Conservation (phyloP, 1,140 invertebrate genomes). For the Zaprionus davidi region DNA sequence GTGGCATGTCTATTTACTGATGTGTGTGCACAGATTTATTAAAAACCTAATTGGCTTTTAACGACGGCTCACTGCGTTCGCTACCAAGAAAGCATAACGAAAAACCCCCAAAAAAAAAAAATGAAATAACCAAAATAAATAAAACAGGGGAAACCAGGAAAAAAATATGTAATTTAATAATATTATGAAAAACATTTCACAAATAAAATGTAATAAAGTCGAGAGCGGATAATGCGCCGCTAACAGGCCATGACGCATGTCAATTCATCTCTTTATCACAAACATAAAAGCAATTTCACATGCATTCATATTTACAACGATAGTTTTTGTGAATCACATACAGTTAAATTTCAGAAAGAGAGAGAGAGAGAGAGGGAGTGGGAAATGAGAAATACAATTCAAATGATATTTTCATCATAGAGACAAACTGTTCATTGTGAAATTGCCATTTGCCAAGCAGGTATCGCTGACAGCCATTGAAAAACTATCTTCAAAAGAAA, state of each 20-base stretch:
- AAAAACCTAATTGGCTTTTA: constrained; percentile 43
- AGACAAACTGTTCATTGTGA: too few relatives aligned
- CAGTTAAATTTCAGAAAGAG: too few relatives aligned
- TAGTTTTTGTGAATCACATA: not conserved
- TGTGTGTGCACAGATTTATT: constrained; percentile 42
- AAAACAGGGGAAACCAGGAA: not conserved
- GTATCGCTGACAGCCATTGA: too few relatives aligned
- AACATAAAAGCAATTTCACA: not conserved
- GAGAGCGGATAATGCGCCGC: not conserved
- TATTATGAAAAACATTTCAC: not conserved
- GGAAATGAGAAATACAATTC: too few relatives aligned
- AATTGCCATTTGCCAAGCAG: too few relatives aligned
- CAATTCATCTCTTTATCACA: not conserved
- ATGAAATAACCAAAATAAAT: not conserved
- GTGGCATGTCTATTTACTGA: constrained; percentile 32
- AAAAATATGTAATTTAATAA: not conserved
- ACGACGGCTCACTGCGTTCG: constrained; percentile 16
- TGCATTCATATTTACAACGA: not conserved
- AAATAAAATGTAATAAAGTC: constrained; percentile 11
- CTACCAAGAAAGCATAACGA: not conserved
- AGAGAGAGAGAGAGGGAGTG: too few relatives aligned
- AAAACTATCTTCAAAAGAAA: too few relatives aligned
- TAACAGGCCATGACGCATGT: constrained; percentile 6
- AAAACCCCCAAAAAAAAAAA: not conserved
- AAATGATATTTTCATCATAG: too few relatives aligned